Evolutionary conservation across 2,797 vertebrate genomes (phyloP), one percentile per base, ranked within the genome.

Genomic region (Chloroceryle inda): DNA sequence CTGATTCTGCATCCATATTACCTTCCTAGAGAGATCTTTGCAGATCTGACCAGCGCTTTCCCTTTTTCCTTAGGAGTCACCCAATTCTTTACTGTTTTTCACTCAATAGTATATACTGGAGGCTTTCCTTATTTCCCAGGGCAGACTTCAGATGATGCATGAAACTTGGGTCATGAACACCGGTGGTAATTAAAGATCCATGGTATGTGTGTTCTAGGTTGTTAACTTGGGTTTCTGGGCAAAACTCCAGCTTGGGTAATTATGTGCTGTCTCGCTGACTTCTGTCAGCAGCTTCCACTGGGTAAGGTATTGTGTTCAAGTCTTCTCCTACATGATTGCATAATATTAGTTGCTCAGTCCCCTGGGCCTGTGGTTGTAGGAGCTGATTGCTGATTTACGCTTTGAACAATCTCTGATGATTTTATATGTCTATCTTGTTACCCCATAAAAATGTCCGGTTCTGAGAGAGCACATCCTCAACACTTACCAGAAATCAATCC

Each of bases 201-300:
- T 26, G 47, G 73, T 81, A 42, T 78, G 66, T 88, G 33, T 66
- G 85, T 96, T 91, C 85, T 88, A 62, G 66, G 76, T 85, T 91
- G 69, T 88, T 94, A 94, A 86, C 87, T 91, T 0, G 11, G 78
- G 7, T 85, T 69, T 78, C 82, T 94, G 88, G 94, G 87, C 92
- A 85, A 15, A 74, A 85, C 72, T 96, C 89, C 94, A 95, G 79
- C 21, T 19, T 67, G 73, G 62, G 40, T 92, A 93, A 93, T 95
- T 92, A 66, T 4, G 40, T 82, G 71, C 66, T 85, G 62, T 94
- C 79, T 96, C 2, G 0, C 82, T 76, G 45, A 82, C 64, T 75
- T 89, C 62, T 75, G 73, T 85, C 52, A 67, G 76, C 9, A 4
- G 76, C 95, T 94, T 85, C 63, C 2, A 0, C 37, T 69, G 69